Percentiles rank a stretch among this genome's conserved stretches.
phyloP scores from a whole-genome alignment of 2,797 vertebrate genomes.

The Argyrosomus regius region DNA sequence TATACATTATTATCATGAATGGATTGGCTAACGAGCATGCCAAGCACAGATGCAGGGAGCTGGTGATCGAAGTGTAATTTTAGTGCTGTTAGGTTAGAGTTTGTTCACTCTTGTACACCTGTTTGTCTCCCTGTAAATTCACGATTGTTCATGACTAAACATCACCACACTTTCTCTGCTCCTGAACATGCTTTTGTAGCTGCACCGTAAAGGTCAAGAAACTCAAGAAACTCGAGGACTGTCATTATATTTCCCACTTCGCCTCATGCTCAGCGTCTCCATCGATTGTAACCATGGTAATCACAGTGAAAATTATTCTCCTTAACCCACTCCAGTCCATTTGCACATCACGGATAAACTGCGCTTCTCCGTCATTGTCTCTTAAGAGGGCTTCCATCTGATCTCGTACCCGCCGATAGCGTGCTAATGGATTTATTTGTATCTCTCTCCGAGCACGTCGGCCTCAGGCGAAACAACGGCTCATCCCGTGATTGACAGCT shows the following conservation, averaged over 20 bases:
- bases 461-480: constrained; percentile 22
- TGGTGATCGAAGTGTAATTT: neutral
- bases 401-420: neutral
- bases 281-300: constrained; percentile 34
- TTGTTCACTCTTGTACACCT: too few relatives aligned
- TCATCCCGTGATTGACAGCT: constrained; percentile 65
- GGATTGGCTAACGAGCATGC: neutral
- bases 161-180: neutral
- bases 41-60: neutral
- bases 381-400: neutral
- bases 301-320: constrained; percentile 12
- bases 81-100: neutral
- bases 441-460: constrained; percentile 29
- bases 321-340: neutral
- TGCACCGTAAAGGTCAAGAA: constrained; percentile 13
- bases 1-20: constrained; percentile 13
- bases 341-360: constrained; percentile 29
- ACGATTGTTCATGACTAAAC: neutral
- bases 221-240: neutral
- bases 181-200: neutral
- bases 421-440: constrained; percentile 32
- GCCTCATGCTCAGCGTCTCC: neutral
- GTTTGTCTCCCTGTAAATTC: neutral
- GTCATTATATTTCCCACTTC: neutral
- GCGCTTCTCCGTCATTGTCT: constrained; percentile 10